Conservation (phyloP, 1,140 invertebrate genomes). For the Conus ventricosus region DNA sequence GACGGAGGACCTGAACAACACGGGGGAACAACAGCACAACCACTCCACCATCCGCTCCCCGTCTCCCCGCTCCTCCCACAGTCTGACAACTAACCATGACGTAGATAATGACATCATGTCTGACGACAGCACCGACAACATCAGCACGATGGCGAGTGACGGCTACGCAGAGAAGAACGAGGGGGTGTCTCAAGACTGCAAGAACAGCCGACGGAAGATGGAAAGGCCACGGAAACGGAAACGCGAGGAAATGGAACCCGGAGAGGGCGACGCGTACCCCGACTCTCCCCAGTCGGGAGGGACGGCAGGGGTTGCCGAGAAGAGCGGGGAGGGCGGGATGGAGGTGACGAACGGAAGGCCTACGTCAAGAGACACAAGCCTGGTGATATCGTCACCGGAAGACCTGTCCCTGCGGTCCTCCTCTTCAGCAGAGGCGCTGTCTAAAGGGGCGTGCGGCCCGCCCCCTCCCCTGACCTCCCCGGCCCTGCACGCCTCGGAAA, state of each 20-base stretch:
- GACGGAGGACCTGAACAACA: not conserved
- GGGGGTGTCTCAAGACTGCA: constrained; percentile 45
- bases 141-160: not conserved
- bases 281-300: constrained; percentile 1
- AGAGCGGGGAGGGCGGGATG: not conserved
- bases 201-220: constrained; percentile 71
- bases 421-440: constrained; percentile 17
- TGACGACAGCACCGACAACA: constrained; percentile 23
- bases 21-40: not conserved
- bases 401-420: constrained; percentile 53
- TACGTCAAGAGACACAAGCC: not conserved
- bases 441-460: not conserved
- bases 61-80: not conserved
- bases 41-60: not conserved
- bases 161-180: constrained; percentile 27
- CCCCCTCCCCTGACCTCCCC: not conserved
- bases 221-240: constrained; percentile 69
- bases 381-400: constrained; percentile 44
- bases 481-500: constrained; percentile 23
- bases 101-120: constrained; percentile 67
- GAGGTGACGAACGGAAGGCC: not conserved
- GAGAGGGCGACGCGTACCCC: not conserved
- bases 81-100: constrained; percentile 52
- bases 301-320: not conserved
- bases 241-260: constrained; percentile 46